Evolutionary conservation across 2,113 vertebrate species (phyloP), one percentile per base, ranked within the genome.

Genomic region (Mohoua ochrocephala): DNA sequence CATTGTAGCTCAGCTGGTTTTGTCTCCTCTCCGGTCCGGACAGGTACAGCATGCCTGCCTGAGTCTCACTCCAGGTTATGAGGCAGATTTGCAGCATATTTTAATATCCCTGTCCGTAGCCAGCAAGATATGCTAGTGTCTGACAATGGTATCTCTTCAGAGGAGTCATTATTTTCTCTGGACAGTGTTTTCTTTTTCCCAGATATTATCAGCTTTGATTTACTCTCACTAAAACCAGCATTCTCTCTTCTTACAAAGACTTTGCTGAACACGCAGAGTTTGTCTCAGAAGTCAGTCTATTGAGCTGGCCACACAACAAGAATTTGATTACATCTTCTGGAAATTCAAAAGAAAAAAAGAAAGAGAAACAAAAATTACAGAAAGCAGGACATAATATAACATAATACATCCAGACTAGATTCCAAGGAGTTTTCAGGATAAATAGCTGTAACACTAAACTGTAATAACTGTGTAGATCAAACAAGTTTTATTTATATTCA

Each of bases 121-220:
- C 78, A 56, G 76, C 47, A 90, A 93, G 79, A 91, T 87, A 93
- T 39, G 31, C 20, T 82, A 18, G 65, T 68, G 65, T 69, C 68
- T 92, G 54, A 64, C 35, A 83, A 69, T 39, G 37, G 2, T 61
- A 82, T 71, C 68, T 89, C 56, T 91, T 92, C 27, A 53, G 60
- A 87, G 37, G 41, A 64, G 76, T 60, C 45, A 82, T 82, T 83
- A 60, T 94, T 91, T 85, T 92, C 79, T 70, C 21, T 2, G 12
- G n/a, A 63, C 60, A 63, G 35, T 64, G 52, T 71, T 84, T 70
- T 54, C n/a, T 60, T 93, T 94, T 82, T 59, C 35, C 22, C 39
- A 45, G 87, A 67, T 96, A 65, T 86, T 94, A 93, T 92, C 94
- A 79, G 14, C 31, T 87, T 94, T 96, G 81, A 96, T 93, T 85